Base-by-base conservation (phyloP, 2,113 vertebrate species). In the Cervus canadensis region DNA sequence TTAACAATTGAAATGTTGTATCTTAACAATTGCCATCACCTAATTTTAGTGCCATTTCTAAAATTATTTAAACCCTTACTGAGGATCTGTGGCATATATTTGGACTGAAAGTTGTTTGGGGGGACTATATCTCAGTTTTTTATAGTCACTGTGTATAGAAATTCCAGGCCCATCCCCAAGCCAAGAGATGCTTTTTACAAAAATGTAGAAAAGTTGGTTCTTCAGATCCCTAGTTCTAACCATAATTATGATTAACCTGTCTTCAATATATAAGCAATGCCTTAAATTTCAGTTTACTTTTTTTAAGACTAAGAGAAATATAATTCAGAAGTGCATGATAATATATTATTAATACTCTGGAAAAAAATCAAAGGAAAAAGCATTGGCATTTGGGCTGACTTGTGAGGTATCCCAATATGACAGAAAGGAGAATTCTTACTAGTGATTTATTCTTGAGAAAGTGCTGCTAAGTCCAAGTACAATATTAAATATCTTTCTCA, bases 41-140 rank as follows among this genome's bases (percentile, higher is more conserved):
- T 82, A 82, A 94, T 95, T 96, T 94, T 84, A 92, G 54, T 85
- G 92, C 79, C 74, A 79, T 84, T 97, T 96, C 17, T 59, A 59
- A 94, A 96, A 84, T 82, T 3, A 57, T 84, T 94, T 92, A 95
- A 97, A 85, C 7, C 85, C 17, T 89, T 97, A 8, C 30, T 17
- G 40, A 82, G 59, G 26, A 92, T 90, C 40, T 90, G 28, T 85
- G 52, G 15, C 71, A 82, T 87, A 36, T 82, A 67, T 92, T 81
- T 90, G 28, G n/a, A 84, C 43, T 94, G 0, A 26, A 95, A 93
- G 36, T 89, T 86, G 71, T 96, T 67, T 88, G 36, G 33, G n/a
- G 76, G 25, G 92, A 59, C 79, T 87, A 59, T 33, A 86, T 16
- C 60, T 15, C 33, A 92, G 2, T 40, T 81, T 94, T 92, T 93